Base-by-base conservation (phyloP, 2,888 invertebrate genomes). In the Conus canariensis region DNA sequence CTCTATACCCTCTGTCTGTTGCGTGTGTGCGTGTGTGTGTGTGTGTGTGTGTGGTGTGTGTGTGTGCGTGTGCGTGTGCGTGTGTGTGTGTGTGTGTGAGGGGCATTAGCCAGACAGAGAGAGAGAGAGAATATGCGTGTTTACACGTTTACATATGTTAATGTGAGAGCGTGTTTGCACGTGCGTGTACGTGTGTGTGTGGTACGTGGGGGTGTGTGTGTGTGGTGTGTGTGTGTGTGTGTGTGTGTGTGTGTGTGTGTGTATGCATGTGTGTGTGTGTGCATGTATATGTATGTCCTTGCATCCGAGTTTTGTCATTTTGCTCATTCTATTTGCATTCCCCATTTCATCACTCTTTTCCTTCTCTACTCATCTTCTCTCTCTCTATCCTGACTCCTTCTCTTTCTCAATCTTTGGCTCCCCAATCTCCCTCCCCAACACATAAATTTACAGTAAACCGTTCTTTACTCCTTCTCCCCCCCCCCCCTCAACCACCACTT, bases 41-140 rank as follows among this genome's bases (percentile, higher is more conserved):
- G 77, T 77, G 77, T 77, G 77, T 77, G 77, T 77, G 30, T 77
- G 77, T 77, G 77, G 77, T 77, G 77, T 30, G 77, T 30, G 25
- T 77, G 25, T 77, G 25, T 74, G 70, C 4, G 70, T 74, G 70
- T 12, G 70, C 5, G 70, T 74, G n/a, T 74, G 70, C 4, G 70
- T 74, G 6, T 74, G 70, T 74, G 2, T 74, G 70, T 12, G 25
- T 74, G 70, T 12, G 70, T n/a, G 70, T 74, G n/a, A 22, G 70
- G 12, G 70, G 8, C 30, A 22, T 70, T 14, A 16, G 70, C 19
- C 19, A 22, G 70, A 19, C 19, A 22, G 70, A 19, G 70, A 22
- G 70, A 19, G 70, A 22, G 70, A 19, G 70, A 22, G 70, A 19
- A 22, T 19, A 19, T 70, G 70, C 8, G 70, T 70, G 70, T 30